Conservation (phyloP, 2,797 vertebrate species). For the Hafferia zeledoni region DNA sequence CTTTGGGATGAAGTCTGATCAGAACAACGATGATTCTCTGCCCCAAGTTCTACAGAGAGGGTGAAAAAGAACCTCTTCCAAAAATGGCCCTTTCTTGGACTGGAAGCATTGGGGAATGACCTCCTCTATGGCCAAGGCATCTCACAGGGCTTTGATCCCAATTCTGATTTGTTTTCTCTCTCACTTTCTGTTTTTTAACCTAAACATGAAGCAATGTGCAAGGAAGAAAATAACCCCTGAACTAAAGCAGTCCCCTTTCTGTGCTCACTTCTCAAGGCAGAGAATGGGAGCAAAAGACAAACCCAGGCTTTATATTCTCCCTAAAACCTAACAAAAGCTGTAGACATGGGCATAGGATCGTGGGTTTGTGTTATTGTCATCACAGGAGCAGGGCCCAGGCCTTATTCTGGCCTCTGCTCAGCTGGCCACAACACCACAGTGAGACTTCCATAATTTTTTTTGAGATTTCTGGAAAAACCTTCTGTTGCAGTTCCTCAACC, state of each 20-base stretch:
- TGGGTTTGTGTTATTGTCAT: not conserved
- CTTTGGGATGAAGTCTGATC: not conserved
- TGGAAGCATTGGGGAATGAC: not conserved
- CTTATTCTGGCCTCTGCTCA: not conserved
- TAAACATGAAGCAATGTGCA: not conserved
- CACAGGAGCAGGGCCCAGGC: not conserved
- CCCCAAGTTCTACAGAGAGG: not conserved
- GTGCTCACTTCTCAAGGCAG: not conserved
- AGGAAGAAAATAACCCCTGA: not conserved
- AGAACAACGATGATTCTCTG: fast-evolving
- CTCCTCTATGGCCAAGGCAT: not conserved
- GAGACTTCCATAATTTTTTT: not conserved
- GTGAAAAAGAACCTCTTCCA: not conserved
- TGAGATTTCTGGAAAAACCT: not conserved
- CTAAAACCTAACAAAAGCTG: not conserved
- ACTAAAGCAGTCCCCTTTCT: not conserved
- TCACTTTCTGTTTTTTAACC: not conserved
- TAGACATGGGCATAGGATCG: not conserved
- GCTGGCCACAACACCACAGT: not conserved
- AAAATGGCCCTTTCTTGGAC: not conserved
- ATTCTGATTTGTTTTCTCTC: not conserved
- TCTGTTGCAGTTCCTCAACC: not conserved
- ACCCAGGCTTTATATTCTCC: not conserved
- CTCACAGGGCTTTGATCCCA: not conserved
- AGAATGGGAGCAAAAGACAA: not conserved